Conservation (phyloP, 2,797 vertebrate genomes). For the Fringilla coelebs region DNA sequence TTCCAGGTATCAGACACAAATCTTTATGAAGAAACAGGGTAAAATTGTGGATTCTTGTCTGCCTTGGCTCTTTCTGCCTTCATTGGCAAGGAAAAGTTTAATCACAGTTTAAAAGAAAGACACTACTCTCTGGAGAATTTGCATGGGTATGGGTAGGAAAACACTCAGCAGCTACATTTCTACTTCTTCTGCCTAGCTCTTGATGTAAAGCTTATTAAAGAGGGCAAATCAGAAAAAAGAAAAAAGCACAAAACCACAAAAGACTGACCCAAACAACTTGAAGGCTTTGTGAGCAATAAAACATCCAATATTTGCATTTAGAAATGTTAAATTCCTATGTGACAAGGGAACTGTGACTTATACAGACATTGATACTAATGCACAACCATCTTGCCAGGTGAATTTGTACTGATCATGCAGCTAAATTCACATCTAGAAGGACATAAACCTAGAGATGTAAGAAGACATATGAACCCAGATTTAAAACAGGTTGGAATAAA, state of each 20-base stretch:
- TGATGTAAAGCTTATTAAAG: not conserved
- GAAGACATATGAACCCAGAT: not conserved
- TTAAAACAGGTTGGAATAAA: not conserved
- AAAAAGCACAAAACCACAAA: not conserved
- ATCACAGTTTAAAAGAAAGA: not conserved
- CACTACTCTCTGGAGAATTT: not conserved
- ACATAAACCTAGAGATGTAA: not conserved
- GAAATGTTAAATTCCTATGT: not conserved
- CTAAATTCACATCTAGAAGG: not conserved
- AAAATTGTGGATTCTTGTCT: not conserved
- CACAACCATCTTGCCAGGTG: not conserved
- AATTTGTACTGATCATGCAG: not conserved
- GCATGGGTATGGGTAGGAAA: not conserved
- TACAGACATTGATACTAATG: not conserved
- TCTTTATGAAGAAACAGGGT: not conserved
- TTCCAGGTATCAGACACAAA: not conserved
- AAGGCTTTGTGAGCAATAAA: not conserved
- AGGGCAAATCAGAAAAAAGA: not conserved
- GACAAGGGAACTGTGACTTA: not conserved
- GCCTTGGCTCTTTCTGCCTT: not conserved
- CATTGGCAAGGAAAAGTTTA: not conserved
- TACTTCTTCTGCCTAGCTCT: not conserved
- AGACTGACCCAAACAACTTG: not conserved
- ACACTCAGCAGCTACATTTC: not conserved
- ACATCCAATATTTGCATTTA: not conserved